phyloP scores from a whole-genome alignment of 2,888 invertebrate genomes.

The Drosophila rellima region DNA sequence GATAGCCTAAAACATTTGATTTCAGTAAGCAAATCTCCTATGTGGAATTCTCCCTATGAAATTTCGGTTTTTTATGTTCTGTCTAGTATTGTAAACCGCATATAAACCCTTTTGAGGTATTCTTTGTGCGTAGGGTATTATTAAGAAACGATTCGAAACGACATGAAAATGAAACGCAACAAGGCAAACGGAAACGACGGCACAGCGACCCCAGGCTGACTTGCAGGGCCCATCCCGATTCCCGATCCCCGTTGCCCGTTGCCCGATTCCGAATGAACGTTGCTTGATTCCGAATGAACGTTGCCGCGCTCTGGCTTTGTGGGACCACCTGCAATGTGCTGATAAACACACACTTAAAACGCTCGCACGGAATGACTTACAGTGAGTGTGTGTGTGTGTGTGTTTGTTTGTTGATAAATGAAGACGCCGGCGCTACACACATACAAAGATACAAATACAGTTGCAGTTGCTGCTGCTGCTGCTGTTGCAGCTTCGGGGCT shows the following conservation, averaged over 20 bases:
- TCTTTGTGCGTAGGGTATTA: slow-evolving; percentile 37
- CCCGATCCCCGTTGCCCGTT: slow-evolving; percentile 8
- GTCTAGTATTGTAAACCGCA: background rate
- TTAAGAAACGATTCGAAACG: slow-evolving; percentile 43
- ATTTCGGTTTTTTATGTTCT: no score
- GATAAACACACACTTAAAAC: slow-evolving; percentile 67
- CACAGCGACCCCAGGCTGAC: slow-evolving; percentile 69
- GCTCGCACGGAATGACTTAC: slow-evolving; percentile 8
- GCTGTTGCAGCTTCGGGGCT: slow-evolving; percentile 40
- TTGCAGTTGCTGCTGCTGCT: slow-evolving; percentile 10
- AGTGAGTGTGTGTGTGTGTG: background rate
- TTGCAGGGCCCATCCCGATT: slow-evolving; percentile 46
- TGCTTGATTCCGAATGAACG: no score
- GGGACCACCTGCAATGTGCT: slow-evolving; percentile 79
- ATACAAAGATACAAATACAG: slow-evolving; percentile 30
- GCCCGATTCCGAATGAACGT: background rate
- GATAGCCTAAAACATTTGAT: no score
- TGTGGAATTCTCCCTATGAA: no score
- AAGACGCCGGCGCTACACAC: slow-evolving; percentile 76
- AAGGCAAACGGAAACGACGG: slow-evolving; percentile 75
- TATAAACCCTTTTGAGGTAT: background rate
- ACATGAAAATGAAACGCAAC: slow-evolving; percentile 50
- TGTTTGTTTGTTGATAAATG: slow-evolving; percentile 64
- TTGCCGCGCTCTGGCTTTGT: slow-evolving; percentile 39
- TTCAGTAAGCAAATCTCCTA: no score